Evolutionary conservation across 2,113 vertebrate species (phyloP), one percentile per base, ranked within the genome.

Genomic region (Periophthalmus modestus): DNA sequence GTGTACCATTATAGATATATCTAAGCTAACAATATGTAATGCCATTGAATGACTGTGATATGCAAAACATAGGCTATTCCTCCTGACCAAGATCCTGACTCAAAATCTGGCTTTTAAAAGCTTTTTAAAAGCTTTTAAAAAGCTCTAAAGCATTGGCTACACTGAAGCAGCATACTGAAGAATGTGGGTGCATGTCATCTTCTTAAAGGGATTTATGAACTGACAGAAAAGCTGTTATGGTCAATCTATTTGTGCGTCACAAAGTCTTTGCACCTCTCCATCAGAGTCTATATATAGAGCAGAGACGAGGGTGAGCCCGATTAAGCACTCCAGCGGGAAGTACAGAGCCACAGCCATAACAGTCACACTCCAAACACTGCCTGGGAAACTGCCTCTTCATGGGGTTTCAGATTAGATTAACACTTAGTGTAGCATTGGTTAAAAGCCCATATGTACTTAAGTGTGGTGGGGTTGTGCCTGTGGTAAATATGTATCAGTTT

Each of bases 231-330:
- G 59, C 76, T 69, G 67, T 79, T 50, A 59, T 72, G 82, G 71
- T 82, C 65, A 77, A 86, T 91, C 86, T 89, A 82, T 89, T 89
- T 90, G 77, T 24, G 78, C 72, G 81, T 85, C 84, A 85, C 33
- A 82, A 28, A 88, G 68, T 58, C 79, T 85, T 88, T 71, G 52
- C 90, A 87, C 86, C 78, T 79, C 81, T 5, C 50, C 77, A 83
- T 74, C 83, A 79, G 52, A 46, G 55, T 72, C 86, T 87, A 86
- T 85, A 83, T 82, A 82, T 87, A 86, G 87, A 77, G 72, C 68
- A 52, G 80, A 82, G 85, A 28, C 77, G 34, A 63, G 79, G 77
- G 73, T 28, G 21, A 28, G 57, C 6, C 15, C 5, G 0, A 50
- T 73, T 68, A 80, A 77, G 69, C 75, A 63, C 67, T n/a, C 47